A percentile compares a stretch with the other conserved stretches of the same genome.
These are phyloP conservation scores for Andricus quercusramuli DNA, from an alignment of 2,888 invertebrate species.

Conservation along the genomic window DNA sequence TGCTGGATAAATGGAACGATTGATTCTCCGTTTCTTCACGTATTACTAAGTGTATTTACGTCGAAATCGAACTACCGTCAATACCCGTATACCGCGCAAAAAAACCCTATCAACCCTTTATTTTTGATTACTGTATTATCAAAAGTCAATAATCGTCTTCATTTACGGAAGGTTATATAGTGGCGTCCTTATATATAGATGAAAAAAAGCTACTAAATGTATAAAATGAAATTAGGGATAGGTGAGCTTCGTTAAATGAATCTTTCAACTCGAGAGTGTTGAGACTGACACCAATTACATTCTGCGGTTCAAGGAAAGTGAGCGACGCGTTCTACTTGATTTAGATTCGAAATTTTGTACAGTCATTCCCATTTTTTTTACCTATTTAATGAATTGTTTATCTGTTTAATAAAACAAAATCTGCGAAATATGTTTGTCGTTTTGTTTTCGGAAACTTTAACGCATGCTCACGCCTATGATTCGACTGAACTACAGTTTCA, in stretches of 20 bases:
- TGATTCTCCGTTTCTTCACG: slow-evolving; percentile 67
- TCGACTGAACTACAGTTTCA: slow-evolving; percentile 56
- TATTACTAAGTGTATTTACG: slow-evolving; percentile 43
- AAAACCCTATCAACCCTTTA: slow-evolving; percentile 29
- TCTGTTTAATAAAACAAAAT: slow-evolving; percentile 11
- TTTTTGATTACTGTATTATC: slow-evolving; percentile 35
- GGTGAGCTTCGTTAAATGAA: slow-evolving; percentile 48
- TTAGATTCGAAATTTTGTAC: slow-evolving; percentile 10
- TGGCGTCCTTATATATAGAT: slow-evolving; percentile 56
- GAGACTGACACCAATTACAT: slow-evolving; percentile 58
- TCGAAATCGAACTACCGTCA: slow-evolving; percentile 41
- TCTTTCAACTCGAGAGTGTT: slow-evolving; percentile 56
- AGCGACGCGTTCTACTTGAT: slow-evolving; percentile 13
- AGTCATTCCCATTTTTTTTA: slow-evolving; percentile 7
- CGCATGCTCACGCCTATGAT: slow-evolving; percentile 44
- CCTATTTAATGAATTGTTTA: slow-evolving; percentile 10
- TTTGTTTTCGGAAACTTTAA: neutral
- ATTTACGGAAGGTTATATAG: slow-evolving; percentile 46
- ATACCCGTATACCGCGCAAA: slow-evolving; percentile 16
- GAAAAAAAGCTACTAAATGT: slow-evolving; percentile 60
- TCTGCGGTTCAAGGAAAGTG: slow-evolving; percentile 53
- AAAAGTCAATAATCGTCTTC: slow-evolving; percentile 42
- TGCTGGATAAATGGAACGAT: slow-evolving; percentile 71
- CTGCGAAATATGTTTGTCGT: neutral
- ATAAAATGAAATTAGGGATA: slow-evolving; percentile 44